Percentiles rank a stretch among this genome's conserved stretches.
Conservation (phyloP, 2,797 vertebrate genomes). For the Oryzias dopingdopingensis region DNA sequence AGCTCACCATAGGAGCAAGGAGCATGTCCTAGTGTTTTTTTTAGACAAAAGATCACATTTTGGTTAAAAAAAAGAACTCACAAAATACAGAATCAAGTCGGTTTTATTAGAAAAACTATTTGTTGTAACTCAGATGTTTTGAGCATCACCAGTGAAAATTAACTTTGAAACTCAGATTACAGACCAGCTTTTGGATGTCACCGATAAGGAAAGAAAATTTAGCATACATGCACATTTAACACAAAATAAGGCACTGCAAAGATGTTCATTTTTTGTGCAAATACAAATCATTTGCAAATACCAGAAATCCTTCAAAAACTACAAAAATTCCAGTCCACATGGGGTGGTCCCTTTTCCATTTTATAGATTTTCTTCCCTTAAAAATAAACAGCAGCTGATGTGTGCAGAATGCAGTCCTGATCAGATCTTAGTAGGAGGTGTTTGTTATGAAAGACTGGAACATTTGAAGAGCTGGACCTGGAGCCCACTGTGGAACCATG, state of each 20-base stretch:
- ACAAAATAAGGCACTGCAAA: neutral
- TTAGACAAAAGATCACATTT: too few species aligned
- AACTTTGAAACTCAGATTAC: neutral
- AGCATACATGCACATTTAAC: conserved; percentile 1
- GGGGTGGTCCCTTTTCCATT: neutral
- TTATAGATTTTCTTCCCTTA: conserved; percentile 41
- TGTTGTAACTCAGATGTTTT: neutral
- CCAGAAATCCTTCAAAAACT: too few species aligned
- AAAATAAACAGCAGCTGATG: conserved; percentile 16
- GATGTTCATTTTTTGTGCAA: neutral
- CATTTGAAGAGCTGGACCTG: conserved; percentile 76
- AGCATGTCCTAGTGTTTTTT: too few species aligned
- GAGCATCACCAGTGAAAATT: neutral
- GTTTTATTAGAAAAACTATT: neutral
- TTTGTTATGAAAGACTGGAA: conserved; percentile 77
- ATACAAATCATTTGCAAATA: neutral
- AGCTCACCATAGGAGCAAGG: too few species aligned
- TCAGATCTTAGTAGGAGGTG: conserved; percentile 56
- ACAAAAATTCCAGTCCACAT: too few species aligned
- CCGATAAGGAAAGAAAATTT: neutral
- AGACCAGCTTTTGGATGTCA: neutral
- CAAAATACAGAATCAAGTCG: too few species aligned
- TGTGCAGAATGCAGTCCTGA: conserved; percentile 11
- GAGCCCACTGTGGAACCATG: conserved; percentile 85
- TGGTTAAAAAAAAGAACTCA: too few species aligned